Conservation (phyloP, 2,888 invertebrate species). For the Brachyptera putata region DNA sequence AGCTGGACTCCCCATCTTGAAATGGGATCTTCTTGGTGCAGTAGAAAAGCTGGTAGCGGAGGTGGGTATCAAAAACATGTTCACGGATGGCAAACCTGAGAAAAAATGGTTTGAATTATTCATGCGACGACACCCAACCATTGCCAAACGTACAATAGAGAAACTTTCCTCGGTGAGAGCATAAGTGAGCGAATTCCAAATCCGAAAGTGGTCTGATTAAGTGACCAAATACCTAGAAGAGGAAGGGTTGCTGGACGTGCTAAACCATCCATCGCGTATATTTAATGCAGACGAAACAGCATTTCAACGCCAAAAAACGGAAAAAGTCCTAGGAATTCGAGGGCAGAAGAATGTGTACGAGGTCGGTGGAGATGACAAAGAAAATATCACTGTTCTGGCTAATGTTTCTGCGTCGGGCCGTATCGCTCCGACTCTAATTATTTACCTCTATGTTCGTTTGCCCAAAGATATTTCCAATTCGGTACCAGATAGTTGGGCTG, state of each 20-base stretch:
- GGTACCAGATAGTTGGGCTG: conserved; percentile 32
- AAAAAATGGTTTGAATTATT: conserved; percentile 41
- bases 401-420: conserved; percentile 37
- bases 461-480: conserved; percentile 31
- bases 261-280: conserved; percentile 37
- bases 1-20: conserved; percentile 33
- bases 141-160: conserved; percentile 37
- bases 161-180: conserved; percentile 37
- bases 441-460: conserved; percentile 32
- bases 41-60: conserved; percentile 29
- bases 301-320: conserved; percentile 41
- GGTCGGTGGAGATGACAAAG: conserved; percentile 38
- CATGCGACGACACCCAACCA: conserved; percentile 39
- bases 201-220: conserved; percentile 39
- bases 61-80: conserved; percentile 28
- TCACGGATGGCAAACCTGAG: conserved; percentile 32
- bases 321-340: conserved; percentile 39
- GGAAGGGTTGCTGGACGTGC: conserved; percentile 34
- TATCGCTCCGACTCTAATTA: conserved; percentile 32
- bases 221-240: conserved; percentile 37
- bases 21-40: conserved; percentile 32
- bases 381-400: conserved; percentile 37
- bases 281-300: conserved; percentile 43
- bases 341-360: conserved; percentile 37
- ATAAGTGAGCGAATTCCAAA: conserved; percentile 37